Conservation (phyloP, 2,888 invertebrate species). For the Suillia variegata region DNA sequence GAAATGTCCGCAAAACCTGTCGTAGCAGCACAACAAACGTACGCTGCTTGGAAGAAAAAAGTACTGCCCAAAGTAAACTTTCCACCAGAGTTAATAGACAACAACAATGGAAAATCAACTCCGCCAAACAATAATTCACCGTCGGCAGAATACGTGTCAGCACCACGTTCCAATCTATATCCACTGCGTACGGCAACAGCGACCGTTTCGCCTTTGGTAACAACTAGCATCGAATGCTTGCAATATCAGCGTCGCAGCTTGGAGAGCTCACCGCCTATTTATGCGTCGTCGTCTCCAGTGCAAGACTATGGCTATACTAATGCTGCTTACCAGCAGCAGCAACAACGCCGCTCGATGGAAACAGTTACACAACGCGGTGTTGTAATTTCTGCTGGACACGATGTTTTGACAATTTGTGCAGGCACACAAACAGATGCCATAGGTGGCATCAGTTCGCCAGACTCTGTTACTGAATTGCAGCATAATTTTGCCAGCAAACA, state of each 20-base stretch:
- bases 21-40: conserved; percentile 26
- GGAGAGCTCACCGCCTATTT: conserved; percentile 16
- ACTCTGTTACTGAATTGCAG: conserved; percentile 4
- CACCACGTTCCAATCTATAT: conserved; percentile 29
- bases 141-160: neutral
- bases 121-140: neutral
- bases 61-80: conserved; percentile 48
- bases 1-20: neutral
- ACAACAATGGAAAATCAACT: conserved; percentile 23
- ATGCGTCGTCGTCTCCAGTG: neutral
- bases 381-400: neutral
- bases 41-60: conserved; percentile 54
- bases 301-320: neutral
- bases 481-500: conserved; percentile 39
- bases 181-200: conserved; percentile 24
- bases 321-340: neutral
- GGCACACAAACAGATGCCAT: conserved; percentile 52
- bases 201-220: conserved; percentile 5
- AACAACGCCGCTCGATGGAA: conserved; percentile 16
- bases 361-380: neutral
- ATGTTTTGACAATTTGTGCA: conserved; percentile 51
- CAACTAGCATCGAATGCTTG: too few relatives aligned
- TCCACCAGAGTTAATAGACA: conserved; percentile 35
- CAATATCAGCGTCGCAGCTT: conserved; percentile 22
- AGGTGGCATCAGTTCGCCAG: neutral